A percentile compares a stretch with the other conserved stretches of the same genome.
These are phyloP conservation scores for Piprites chloris DNA, from an alignment of 2,113 vertebrate genomes.

Conservation along the genomic window DNA sequence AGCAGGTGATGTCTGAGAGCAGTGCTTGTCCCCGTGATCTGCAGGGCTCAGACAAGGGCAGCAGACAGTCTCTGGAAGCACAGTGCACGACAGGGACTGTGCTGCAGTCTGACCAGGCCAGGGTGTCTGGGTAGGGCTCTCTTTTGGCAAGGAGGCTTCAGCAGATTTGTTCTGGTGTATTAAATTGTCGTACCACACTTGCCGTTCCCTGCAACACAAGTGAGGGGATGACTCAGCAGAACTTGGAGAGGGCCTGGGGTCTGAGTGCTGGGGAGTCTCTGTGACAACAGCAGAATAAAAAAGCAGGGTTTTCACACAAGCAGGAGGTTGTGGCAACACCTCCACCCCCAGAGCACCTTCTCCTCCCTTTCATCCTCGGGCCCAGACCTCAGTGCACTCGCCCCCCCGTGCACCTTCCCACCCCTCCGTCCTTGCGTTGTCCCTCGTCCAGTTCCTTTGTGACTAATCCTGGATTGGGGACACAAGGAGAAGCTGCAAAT, in stretches of 20 bases:
- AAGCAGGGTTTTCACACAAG: neutral
- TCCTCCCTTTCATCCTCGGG: neutral
- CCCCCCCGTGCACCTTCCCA: neutral
- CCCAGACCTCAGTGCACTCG: neutral
- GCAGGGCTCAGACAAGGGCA: slow-evolving; percentile 3
- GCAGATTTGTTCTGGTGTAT: neutral
- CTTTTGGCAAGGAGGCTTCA: neutral
- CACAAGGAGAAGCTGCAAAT: neutral
- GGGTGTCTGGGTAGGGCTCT: neutral
- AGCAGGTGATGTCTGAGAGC: neutral
- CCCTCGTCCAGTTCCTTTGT: neutral
- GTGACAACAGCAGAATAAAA: neutral
- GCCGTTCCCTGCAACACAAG: neutral
- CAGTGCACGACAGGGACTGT: neutral
- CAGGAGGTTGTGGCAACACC: neutral
- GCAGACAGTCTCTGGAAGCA: neutral
- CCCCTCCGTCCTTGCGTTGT: fast-evolving
- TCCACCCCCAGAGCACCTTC: neutral
- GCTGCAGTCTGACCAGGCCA: neutral
- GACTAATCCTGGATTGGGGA: neutral
- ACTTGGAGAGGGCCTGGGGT: neutral
- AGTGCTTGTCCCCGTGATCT: fast-evolving
- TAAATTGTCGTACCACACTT: neutral
- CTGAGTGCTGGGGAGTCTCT: neutral
- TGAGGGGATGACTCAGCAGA: fast-evolving